Percentiles rank a stretch among this genome's conserved stretches.
Evolutionary conservation across 2,113 vertebrate species (phyloP).

Genomic region (Sisor rabdophorus): DNA sequence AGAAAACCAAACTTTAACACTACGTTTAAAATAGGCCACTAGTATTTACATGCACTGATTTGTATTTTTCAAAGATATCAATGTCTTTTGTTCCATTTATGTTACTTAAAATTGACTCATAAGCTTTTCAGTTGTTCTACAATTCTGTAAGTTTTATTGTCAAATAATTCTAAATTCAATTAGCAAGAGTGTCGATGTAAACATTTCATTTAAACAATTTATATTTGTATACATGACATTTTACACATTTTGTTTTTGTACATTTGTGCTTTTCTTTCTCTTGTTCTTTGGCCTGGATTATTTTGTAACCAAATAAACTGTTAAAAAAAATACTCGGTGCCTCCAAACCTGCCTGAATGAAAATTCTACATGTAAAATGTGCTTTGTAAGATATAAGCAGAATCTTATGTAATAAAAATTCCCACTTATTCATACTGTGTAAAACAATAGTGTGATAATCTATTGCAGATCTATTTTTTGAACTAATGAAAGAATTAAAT

Average conservation of each 20-base stretch:
- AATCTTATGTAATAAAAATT: too few species aligned
- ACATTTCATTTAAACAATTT: slow-evolving; percentile 15
- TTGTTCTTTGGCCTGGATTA: slow-evolving; percentile 36
- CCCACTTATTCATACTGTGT: neutral
- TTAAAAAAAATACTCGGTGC: slow-evolving; percentile 10
- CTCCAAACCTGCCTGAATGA: neutral
- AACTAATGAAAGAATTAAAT: neutral
- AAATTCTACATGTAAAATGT: neutral
- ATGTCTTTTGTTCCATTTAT: slow-evolving; percentile 19
- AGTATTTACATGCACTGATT: neutral
- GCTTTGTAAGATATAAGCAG: neutral
- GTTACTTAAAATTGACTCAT: neutral
- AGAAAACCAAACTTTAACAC: neutral
- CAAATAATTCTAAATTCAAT: slow-evolving; percentile 19
- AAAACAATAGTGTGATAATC: neutral
- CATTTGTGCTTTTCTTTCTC: slow-evolving; percentile 35
- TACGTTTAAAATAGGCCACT: slow-evolving; percentile 5
- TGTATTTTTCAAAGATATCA: slow-evolving; percentile 17
- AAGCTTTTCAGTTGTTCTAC: slow-evolving; percentile 18
- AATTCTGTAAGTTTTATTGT: slow-evolving; percentile 14
- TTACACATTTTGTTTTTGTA: slow-evolving; percentile 39
- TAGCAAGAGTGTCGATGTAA: slow-evolving; percentile 18
- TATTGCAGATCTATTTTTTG: too few species aligned
- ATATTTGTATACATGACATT: slow-evolving; percentile 38
- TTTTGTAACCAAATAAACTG: slow-evolving; percentile 36